These are phyloP conservation scores for Sylvietta virens DNA, from an alignment of 2,113 vertebrate genomes.

Conservation along the genomic window DNA sequence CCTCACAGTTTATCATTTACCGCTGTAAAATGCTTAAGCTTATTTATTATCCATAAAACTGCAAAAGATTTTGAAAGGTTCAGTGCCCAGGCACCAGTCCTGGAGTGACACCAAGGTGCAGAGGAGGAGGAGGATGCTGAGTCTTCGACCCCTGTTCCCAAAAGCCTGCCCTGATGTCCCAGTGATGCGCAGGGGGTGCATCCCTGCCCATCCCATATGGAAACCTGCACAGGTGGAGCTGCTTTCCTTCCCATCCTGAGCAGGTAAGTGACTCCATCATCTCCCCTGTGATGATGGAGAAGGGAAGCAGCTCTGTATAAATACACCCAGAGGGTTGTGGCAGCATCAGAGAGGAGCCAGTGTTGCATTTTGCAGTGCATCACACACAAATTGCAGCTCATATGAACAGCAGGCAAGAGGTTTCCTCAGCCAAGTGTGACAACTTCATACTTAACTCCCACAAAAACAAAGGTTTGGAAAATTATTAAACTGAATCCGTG, in stretches of 20 bases:
- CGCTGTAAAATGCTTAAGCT: background rate
- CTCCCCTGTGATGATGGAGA: background rate
- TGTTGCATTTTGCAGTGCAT: background rate
- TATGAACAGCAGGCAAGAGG: background rate
- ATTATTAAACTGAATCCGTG: background rate
- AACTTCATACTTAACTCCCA: rapidly evolving
- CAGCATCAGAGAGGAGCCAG: background rate
- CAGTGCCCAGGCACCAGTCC: rapidly evolving
- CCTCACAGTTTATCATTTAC: background rate
- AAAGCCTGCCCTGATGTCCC: background rate
- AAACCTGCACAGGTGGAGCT: background rate
- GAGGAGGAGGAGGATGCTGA: background rate
- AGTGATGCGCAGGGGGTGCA: background rate
- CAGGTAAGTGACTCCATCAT: rapidly evolving
- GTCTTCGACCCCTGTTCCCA: rapidly evolving
- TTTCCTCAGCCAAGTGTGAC: background rate
- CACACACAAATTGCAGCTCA: background rate
- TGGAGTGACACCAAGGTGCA: background rate
- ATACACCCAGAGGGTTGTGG: background rate
- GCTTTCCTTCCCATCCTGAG: background rate
- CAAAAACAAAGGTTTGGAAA: background rate
- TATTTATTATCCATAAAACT: background rate
- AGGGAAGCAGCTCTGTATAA: background rate
- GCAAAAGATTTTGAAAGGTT: background rate
- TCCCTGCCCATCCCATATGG: background rate